phyloP scores from a whole-genome alignment of 1,140 invertebrate species.

The Neotoxoptera formosana region DNA sequence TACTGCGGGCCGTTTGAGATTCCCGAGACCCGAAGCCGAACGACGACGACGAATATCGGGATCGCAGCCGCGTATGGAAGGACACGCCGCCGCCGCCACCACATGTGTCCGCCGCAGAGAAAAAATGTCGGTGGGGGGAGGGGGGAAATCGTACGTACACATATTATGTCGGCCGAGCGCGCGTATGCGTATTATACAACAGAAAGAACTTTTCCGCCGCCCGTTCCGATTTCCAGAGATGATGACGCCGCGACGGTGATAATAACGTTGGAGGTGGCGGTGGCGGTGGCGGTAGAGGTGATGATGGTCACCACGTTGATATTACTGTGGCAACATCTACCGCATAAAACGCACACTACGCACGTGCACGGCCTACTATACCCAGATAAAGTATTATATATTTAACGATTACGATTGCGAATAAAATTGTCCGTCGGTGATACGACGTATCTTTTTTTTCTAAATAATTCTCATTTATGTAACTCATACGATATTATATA shows the following conservation, averaged over 20 bases:
- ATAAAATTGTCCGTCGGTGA: not conserved
- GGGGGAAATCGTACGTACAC: not conserved
- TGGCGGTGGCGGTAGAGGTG: not conserved
- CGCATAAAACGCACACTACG: not conserved
- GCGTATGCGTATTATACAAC: not conserved
- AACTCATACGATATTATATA: not conserved
- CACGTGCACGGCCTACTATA: not conserved
- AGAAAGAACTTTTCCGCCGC: constrained; percentile 42
- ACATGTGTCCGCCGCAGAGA: constrained; percentile 29
- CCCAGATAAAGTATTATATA: not conserved
- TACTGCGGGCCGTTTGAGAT: not conserved
- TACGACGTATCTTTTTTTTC: not conserved
- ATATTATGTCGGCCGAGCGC: not conserved
- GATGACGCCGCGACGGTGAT: not conserved
- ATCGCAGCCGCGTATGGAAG: not conserved
- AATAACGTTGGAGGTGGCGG: not conserved
- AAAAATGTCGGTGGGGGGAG: not conserved
- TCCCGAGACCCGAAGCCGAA: not conserved
- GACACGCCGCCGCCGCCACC: not conserved
- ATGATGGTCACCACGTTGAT: not conserved
- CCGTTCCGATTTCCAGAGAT: constrained; percentile 29
- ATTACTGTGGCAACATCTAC: constrained; percentile 4
- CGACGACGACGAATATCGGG: not conserved
- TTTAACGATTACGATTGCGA: not conserved
- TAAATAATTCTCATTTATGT: not conserved